Evolutionary conservation across 2,888 invertebrate genomes (phyloP).

Genomic region (Epinotia demarniana): DNA sequence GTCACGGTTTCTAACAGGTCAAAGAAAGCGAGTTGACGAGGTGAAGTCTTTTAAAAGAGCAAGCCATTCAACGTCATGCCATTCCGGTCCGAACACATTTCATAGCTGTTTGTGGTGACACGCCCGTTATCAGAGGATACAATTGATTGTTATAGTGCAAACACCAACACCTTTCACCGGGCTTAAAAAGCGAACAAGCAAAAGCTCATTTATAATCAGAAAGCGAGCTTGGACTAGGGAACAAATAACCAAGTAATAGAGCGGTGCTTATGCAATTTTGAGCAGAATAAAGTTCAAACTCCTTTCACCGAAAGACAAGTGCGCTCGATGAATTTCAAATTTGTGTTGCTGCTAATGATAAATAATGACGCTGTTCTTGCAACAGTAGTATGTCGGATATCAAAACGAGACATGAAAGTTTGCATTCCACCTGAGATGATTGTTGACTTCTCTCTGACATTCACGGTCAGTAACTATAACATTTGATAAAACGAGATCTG

Average conservation of each 20-base stretch:
- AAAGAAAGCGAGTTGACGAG: conserved; percentile 70
- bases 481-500: conserved; percentile 29
- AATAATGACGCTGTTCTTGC: conserved; percentile 35
- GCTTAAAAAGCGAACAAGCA: conserved; percentile 56
- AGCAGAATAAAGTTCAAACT: conserved; percentile 62
- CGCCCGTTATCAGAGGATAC: conserved; percentile 49
- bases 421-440: conserved; percentile 15
- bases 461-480: conserved; percentile 17
- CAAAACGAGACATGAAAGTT: conserved; percentile 30
- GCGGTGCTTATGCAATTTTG: conserved; percentile 63
- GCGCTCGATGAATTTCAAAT: conserved; percentile 38
- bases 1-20: conserved; percentile 71
- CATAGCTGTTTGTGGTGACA: conserved; percentile 50
- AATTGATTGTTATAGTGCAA: conserved; percentile 54
- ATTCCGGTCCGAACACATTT: conserved; percentile 55
- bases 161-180: conserved; percentile 63
- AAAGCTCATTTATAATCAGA: conserved; percentile 66
- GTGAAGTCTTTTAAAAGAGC: conserved; percentile 59
- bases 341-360: conserved; percentile 36
- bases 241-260: conserved; percentile 59
- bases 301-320: conserved; percentile 61
- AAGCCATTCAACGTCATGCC: conserved; percentile 59
- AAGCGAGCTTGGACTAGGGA: conserved; percentile 60
- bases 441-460: conserved; percentile 28
- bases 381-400: conserved; percentile 1